Evolutionary conservation across 1,140 invertebrate genomes (phyloP), one percentile per base, ranked within the genome.

Genomic region (Lordiphosa stackelbergi): DNA sequence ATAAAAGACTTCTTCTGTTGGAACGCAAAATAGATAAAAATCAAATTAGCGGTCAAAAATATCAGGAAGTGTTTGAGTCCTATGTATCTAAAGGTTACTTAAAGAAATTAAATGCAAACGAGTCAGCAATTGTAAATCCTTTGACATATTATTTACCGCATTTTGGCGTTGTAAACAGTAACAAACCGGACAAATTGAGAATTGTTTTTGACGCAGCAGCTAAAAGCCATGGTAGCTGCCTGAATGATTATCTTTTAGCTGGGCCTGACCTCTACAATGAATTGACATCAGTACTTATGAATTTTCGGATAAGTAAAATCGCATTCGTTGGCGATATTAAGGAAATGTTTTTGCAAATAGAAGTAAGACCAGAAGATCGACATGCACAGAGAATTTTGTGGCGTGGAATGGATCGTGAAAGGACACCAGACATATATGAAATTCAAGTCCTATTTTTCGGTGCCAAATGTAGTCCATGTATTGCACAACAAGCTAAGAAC

Each of bases 401-500:
- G 56, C n/a, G 56, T 36, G 31, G 37, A 41, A 24, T 56, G 2
- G 49, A 51, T 0, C 47, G 41, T 24, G 7, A 35, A 12, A 5
- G 5, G 4, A 8, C 10, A 37, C 53, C 46, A 9, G 59, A 62
- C 10, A 41, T 56, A 3, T 62, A 51, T 28, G 46, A 62, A 45
- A 62, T 56, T 28, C 59, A 62, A 70, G 35, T 66, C 34, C 43
- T 54, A 9, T 61, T 60, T 41, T 61, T 61, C 28, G 58, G 51
- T 11, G 41, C 43, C 10, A 61, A n/a, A 47, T 61, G 51, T 5
- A 61, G 58, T 11, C 43, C 51, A 34, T 47, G 43, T 16, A 61
- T 61, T 9, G 58, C 51, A 24, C 35, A 47, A 36, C 49, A 53
- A 3, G 63, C 85, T 12, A 61, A 60, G 9, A 69, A 87, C 40